Evolutionary conservation across 2,888 invertebrate genomes (phyloP).

Genomic region (Phragmatobia fuliginosa): DNA sequence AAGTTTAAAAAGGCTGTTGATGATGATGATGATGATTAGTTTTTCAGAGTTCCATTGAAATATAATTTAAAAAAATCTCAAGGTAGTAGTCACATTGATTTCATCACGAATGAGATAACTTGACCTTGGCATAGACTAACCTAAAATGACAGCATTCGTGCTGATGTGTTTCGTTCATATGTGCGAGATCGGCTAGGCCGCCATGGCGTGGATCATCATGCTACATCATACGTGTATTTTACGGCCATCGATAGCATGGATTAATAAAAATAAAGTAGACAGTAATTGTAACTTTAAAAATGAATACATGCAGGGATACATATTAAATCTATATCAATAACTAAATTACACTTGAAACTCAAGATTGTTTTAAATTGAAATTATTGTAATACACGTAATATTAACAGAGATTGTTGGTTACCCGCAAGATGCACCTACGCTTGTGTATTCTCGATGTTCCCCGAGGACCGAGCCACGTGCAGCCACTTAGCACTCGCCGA

Average conservation of each 20-base stretch:
- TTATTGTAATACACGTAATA: slow-evolving; percentile 79
- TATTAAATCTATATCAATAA: slow-evolving; percentile 39
- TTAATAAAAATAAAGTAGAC: neutral
- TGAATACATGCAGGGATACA: neutral
- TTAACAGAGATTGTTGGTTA: slow-evolving; percentile 74
- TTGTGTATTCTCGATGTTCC: slow-evolving; percentile 71
- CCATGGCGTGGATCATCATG: too few relatives aligned
- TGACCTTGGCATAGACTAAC: too few relatives aligned
- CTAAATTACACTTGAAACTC: slow-evolving; percentile 40
- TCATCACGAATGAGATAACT: too few relatives aligned
- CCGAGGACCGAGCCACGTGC: slow-evolving; percentile 77
- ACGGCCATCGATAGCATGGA: neutral
- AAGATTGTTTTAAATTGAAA: slow-evolving; percentile 71
- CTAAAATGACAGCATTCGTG: too few relatives aligned
- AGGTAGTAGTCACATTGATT: too few relatives aligned
- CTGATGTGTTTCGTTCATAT: too few relatives aligned
- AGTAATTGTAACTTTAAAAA: neutral
- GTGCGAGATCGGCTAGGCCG: too few relatives aligned
- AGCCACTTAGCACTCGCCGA: slow-evolving; percentile 80
- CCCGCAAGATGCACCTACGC: slow-evolving; percentile 80
- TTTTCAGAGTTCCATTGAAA: neutral
- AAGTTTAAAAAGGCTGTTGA: neutral
- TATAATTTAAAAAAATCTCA: neutral
- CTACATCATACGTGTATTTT: too few relatives aligned
- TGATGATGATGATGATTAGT: neutral